Percentiles rank a stretch among this genome's conserved stretches.
These are phyloP conservation scores for Trachops cirrhosus DNA, from an alignment of 2,797 vertebrate genomes.

Conservation along the genomic window DNA sequence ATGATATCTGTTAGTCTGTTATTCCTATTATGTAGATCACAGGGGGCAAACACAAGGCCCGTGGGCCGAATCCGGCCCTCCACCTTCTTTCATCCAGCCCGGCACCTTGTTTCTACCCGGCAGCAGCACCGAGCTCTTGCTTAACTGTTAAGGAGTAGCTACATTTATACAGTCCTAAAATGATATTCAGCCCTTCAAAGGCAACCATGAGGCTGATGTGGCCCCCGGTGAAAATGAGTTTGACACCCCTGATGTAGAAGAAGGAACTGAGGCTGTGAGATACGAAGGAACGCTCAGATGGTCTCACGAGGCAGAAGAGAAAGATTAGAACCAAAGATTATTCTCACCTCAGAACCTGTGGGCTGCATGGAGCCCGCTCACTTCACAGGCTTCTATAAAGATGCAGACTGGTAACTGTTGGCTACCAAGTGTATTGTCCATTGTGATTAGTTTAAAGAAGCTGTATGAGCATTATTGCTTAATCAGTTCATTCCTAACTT, in stretches of 20 bases:
- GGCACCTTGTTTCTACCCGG: no score
- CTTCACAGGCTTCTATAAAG: neutral
- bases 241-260: neutral
- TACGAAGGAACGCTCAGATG: neutral
- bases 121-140: no score
- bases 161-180: no score
- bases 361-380: no score
- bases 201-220: no score
- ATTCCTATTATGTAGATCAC: neutral
- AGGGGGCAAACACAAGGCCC: no score
- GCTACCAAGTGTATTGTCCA: neutral
- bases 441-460: neutral
- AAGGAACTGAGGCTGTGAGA: neutral
- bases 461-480: slow-evolving; percentile 40
- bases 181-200: no score
- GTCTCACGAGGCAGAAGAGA: neutral
- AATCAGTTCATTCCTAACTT: slow-evolving; percentile 52
- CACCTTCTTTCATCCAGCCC: no score
- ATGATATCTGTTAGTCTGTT: neutral
- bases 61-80: no score
- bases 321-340: neutral
- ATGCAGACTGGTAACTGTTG: neutral
- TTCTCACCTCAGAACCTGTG: neutral
- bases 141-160: no score
- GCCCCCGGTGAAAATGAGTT: no score